Evolutionary conservation across 2,113 vertebrate genomes (phyloP).

Genomic region (Zosterops lateralis): DNA sequence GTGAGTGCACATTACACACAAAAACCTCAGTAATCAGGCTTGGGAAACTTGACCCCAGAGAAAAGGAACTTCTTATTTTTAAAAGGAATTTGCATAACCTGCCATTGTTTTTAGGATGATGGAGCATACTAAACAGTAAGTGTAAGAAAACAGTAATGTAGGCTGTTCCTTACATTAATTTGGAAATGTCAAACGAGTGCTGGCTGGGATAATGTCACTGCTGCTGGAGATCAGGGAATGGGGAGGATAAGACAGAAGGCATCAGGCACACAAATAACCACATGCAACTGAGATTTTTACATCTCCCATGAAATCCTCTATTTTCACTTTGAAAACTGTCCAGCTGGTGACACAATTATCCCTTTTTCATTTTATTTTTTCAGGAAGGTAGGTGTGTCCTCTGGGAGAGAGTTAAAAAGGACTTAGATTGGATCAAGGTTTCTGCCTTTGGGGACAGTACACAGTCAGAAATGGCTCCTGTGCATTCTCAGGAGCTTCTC

Average conservation of each 20-base stretch:
- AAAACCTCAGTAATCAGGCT: rapidly evolving
- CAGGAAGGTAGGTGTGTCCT: background rate
- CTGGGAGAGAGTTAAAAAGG: background rate
- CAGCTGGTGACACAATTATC: background rate
- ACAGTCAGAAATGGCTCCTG: background rate
- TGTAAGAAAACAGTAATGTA: background rate
- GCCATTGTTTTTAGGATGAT: background rate
- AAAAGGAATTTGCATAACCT: background rate
- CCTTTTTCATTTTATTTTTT: background rate
- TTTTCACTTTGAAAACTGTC: background rate
- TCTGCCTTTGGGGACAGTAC: background rate
- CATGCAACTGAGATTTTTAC: background rate
- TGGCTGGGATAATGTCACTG: background rate
- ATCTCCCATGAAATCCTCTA: background rate
- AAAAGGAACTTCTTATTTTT: background rate
- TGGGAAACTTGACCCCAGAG: background rate
- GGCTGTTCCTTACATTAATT: background rate
- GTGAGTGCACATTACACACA: background rate
- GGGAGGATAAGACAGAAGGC: background rate
- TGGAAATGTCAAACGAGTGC: background rate
- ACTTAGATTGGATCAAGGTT: background rate
- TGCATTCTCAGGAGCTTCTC: background rate
- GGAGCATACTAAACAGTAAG: background rate
- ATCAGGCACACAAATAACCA: background rate
- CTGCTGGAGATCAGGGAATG: background rate